Evolutionary conservation across 2,888 invertebrate species (phyloP).

Genomic region (Lacanobia wlatinum): DNA sequence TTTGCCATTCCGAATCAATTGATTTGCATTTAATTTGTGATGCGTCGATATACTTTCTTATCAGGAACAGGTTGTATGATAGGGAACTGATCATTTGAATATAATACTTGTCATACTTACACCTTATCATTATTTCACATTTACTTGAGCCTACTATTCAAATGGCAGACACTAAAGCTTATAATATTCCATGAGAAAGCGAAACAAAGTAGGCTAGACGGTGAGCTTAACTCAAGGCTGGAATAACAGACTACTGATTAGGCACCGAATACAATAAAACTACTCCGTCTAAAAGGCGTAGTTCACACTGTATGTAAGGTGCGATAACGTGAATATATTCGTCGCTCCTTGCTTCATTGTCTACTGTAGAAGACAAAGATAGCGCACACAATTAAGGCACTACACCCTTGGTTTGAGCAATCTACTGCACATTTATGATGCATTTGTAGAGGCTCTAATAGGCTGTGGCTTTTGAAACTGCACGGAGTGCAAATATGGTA

Average conservation of each 20-base stretch:
- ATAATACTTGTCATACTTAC: too few species aligned
- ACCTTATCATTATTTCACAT: too few species aligned
- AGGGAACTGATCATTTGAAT: too few species aligned
- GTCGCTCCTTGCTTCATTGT: not conserved
- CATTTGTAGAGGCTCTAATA: not conserved
- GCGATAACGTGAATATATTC: not conserved
- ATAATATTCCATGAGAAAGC: constrained; percentile 4
- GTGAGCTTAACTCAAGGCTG: constrained; percentile 3
- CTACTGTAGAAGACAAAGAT: not conserved
- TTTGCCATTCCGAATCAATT: too few species aligned
- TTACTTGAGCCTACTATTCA: not conserved
- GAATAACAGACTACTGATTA: constrained; percentile 38
- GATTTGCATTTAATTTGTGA: too few species aligned
- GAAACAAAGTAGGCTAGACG: not conserved
- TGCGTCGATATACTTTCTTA: too few species aligned
- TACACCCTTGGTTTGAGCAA: not conserved
- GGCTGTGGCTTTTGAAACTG: not conserved
- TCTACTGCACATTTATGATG: not conserved
- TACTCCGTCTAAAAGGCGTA: constrained; percentile 9
- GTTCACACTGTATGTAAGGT: not conserved
- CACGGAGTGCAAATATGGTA: not conserved
- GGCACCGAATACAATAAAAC: constrained; percentile 19
- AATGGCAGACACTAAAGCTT: not conserved
- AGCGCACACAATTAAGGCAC: not conserved
- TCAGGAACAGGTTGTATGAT: too few species aligned